Evolutionary conservation across 2,113 vertebrate species (phyloP).

Genomic region (Eupsittula cactorum): DNA sequence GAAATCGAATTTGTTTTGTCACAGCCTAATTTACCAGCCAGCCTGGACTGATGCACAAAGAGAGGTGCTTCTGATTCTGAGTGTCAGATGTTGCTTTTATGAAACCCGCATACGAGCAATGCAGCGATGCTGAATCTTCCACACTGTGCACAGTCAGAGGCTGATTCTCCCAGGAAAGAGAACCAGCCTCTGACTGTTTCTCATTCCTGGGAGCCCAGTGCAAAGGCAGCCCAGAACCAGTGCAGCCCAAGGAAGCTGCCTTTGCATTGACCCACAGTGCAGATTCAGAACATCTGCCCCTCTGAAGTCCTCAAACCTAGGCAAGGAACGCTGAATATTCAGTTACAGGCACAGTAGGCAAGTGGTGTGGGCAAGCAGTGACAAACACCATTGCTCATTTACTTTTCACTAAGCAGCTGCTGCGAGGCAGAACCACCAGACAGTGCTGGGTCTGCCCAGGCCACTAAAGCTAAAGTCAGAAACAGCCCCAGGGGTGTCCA

Average conservation of each 20-base stretch:
- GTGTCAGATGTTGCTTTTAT: not conserved
- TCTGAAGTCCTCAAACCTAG: accelerated
- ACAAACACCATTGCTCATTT: not conserved
- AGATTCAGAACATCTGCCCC: not conserved
- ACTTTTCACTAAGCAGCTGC: not conserved
- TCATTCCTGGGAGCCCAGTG: not conserved
- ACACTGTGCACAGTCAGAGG: not conserved
- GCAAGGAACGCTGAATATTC: not conserved
- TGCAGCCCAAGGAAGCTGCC: not conserved
- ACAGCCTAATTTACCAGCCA: constrained; percentile 41
- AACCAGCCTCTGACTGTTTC: not conserved
- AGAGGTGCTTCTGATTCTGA: not conserved
- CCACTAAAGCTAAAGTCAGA: not conserved
- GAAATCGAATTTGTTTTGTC: constrained; percentile 42
- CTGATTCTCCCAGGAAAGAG: not conserved
- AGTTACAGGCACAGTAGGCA: not conserved
- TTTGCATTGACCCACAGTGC: not conserved
- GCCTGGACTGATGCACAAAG: not conserved
- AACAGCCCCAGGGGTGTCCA: not conserved
- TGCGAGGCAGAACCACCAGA: not conserved
- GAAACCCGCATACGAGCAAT: not conserved
- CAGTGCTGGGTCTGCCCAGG: not conserved
- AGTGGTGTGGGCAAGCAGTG: not conserved
- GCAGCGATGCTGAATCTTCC: not conserved
- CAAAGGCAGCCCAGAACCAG: not conserved